These are phyloP conservation scores for Gadopsis marmoratus DNA, from an alignment of 2,797 vertebrate species.

Conservation along the genomic window DNA sequence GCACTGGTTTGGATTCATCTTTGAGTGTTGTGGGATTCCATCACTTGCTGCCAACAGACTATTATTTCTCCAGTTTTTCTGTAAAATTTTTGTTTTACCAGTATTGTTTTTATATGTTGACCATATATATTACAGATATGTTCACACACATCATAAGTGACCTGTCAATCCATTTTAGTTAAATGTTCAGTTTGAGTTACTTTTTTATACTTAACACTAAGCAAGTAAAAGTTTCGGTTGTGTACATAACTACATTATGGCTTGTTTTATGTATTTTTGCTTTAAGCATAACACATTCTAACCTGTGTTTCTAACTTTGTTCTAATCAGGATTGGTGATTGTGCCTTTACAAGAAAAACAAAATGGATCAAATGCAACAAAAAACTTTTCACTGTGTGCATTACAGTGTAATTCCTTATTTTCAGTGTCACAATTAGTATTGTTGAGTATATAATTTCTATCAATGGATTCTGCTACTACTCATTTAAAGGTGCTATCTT, in stretches of 20 bases:
- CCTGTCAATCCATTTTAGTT: not conserved
- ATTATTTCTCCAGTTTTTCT: not conserved
- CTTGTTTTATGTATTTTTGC: not conserved
- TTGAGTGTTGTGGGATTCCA: constrained; percentile 47
- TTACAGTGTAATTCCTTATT: not conserved
- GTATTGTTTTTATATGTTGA: not conserved
- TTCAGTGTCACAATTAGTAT: not conserved
- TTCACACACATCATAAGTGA: not conserved
- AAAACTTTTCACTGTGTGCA: too few species aligned
- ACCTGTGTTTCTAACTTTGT: not conserved
- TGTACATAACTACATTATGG: not conserved
- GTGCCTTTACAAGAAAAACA: not conserved
- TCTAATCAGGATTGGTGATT: not conserved
- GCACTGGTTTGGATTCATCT: constrained; percentile 62
- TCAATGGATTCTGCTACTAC: not conserved
- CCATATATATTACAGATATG: not conserved
- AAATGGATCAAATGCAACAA: not conserved
- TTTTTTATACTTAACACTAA: not conserved
- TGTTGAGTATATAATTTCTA: not conserved
- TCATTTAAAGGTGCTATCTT: not conserved
- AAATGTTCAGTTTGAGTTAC: not conserved
- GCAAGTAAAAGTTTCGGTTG: not conserved
- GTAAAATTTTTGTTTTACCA: not conserved
- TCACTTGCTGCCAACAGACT: not conserved
- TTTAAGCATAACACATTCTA: not conserved